Percentiles rank a stretch among this genome's conserved stretches.
These are phyloP conservation scores for Lichenostomus cassidix DNA, from an alignment of 2,113 vertebrate species.

Conservation along the genomic window DNA sequence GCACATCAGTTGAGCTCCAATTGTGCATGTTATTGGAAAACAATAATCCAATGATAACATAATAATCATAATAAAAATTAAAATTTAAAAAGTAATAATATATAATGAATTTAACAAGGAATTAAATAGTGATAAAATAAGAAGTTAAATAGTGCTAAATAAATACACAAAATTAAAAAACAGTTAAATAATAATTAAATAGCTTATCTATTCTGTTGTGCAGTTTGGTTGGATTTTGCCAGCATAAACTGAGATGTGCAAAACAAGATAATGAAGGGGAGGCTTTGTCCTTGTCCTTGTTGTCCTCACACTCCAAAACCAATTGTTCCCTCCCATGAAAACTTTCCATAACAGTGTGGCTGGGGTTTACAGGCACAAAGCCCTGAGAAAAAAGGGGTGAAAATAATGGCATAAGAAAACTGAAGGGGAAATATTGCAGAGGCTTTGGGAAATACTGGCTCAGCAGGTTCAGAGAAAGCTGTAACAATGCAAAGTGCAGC, in stretches of 20 bases:
- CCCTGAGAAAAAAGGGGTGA: neutral
- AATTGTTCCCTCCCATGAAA: neutral
- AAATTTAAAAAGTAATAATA: neutral
- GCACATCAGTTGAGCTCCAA: neutral
- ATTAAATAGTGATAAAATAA: neutral
- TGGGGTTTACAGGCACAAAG: neutral
- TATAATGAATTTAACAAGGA: neutral
- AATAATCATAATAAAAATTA: neutral
- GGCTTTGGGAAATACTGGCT: neutral
- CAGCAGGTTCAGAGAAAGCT: neutral
- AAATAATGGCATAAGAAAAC: neutral
- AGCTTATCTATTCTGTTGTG: neutral
- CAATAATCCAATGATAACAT: neutral
- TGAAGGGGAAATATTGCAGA: neutral
- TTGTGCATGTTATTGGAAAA: neutral
- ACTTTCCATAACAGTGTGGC: neutral
- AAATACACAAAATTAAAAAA: neutral
- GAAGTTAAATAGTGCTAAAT: neutral
- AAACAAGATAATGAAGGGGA: neutral
- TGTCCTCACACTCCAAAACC: accelerated
- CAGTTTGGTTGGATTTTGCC: neutral
- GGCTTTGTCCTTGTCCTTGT: neutral
- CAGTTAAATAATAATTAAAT: neutral
- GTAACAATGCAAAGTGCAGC: neutral
- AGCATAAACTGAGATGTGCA: neutral